These are phyloP conservation scores for Lepidostoma basale DNA, from an alignment of 1,140 invertebrate species.

Conservation along the genomic window DNA sequence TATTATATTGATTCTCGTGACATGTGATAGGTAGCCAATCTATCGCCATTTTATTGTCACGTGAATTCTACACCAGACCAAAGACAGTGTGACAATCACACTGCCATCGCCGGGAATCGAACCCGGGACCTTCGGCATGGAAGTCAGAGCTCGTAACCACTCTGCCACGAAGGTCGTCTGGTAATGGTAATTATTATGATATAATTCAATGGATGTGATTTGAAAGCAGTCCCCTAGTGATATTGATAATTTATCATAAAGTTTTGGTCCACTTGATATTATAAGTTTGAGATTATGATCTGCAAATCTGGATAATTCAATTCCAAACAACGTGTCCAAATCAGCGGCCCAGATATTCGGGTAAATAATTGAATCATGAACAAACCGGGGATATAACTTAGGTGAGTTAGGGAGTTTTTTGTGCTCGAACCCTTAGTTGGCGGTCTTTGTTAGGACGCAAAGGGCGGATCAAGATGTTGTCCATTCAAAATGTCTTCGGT, in stretches of 20 bases:
- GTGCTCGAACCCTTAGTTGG: not conserved
- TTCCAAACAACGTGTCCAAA: constrained; percentile 20
- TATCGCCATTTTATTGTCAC: too few species aligned
- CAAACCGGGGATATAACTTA: constrained; percentile 16
- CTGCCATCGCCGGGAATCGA: too few species aligned
- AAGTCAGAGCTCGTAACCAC: too few species aligned
- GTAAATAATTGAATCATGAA: constrained; percentile 27
- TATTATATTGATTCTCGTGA: too few species aligned
- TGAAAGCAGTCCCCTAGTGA: too few species aligned
- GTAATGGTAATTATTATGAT: too few species aligned
- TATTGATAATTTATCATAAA: constrained; percentile 9
- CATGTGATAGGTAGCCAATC: too few species aligned
- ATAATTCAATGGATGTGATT: too few species aligned
- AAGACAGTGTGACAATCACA: too few species aligned
- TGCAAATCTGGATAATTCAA: constrained; percentile 17
- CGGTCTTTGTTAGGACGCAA: constrained; percentile 7
- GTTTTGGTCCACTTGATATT: not conserved
- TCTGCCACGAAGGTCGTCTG: too few species aligned
- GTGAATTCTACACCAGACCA: too few species aligned
- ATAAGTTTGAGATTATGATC: constrained; percentile 7
- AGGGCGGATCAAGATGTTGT: constrained; percentile 12
- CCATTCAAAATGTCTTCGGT: constrained; percentile 10
- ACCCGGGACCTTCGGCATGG: too few species aligned
- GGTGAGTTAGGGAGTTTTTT: constrained; percentile 17
- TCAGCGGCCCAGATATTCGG: constrained; percentile 15